A percentile compares a stretch with the other conserved stretches of the same genome.
Conservation (phyloP, 1,140 invertebrate species). For the Brachionus calyciflorus region DNA sequence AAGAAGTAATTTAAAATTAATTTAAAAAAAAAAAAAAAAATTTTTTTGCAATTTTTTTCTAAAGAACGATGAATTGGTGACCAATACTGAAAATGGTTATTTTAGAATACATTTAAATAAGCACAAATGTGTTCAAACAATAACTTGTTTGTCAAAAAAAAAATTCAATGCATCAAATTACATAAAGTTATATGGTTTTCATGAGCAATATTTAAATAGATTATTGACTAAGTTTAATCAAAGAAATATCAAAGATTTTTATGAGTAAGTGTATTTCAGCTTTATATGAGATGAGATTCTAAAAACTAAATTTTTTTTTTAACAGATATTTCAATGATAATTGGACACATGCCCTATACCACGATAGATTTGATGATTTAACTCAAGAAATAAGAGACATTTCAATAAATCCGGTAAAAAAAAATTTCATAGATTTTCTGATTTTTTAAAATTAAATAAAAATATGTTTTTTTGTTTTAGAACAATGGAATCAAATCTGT, state of each 20-base stretch:
- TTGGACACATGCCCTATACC: constrained; percentile 58
- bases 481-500: constrained; percentile 51
- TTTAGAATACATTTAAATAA: constrained; percentile 58
- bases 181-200: constrained; percentile 58
- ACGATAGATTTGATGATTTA: constrained; percentile 60
- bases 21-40: constrained; percentile 47
- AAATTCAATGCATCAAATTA: constrained; percentile 56
- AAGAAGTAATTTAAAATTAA: not conserved
- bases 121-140: constrained; percentile 56
- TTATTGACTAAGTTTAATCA: constrained; percentile 56
- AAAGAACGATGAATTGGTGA: constrained; percentile 54
- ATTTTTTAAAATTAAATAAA: not conserved
- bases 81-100: constrained; percentile 53
- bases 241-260: constrained; percentile 58
- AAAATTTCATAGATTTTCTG: not conserved
- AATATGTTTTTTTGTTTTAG: constrained; percentile 49
- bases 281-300: too few relatives aligned
- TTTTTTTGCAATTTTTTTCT: not conserved
- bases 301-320: not conserved
- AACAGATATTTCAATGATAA: constrained; percentile 57
- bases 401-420: constrained; percentile 55
- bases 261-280: constrained; percentile 51
- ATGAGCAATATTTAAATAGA: constrained; percentile 59
- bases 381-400: constrained; percentile 58
- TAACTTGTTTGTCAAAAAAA: constrained; percentile 59